Evolutionary conservation across 2,888 invertebrate species (phyloP).

Genomic region (Synanthedon myopaeformis): DNA sequence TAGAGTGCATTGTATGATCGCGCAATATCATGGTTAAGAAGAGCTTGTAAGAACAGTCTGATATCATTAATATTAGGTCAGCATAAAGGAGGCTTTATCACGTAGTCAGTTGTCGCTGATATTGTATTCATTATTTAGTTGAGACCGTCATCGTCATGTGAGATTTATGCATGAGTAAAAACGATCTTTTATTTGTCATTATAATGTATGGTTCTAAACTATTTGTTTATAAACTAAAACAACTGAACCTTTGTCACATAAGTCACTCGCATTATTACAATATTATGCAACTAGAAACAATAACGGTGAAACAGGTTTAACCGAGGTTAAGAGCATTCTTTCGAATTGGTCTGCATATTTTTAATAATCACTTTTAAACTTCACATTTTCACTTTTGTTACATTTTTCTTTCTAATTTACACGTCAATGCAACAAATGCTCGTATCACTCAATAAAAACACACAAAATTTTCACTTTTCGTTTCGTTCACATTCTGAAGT

Average conservation of each 20-base stretch:
- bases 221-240: too few species aligned
- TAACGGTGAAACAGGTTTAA: too few species aligned
- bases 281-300: too few species aligned
- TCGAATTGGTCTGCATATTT: too few species aligned
- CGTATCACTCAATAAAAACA: neutral
- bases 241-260: too few species aligned
- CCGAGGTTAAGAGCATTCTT: too few species aligned
- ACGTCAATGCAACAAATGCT: neutral
- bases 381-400: too few species aligned
- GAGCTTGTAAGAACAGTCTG: neutral
- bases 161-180: too few species aligned
- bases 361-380: too few species aligned
- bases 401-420: neutral
- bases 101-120: slow-evolving; percentile 2
- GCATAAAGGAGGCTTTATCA: slow-evolving; percentile 1
- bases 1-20: slow-evolving; percentile 1
- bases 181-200: too few species aligned
- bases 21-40: neutral
- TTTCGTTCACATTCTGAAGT: neutral
- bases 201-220: too few species aligned
- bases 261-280: too few species aligned
- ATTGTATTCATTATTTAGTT: neutral
- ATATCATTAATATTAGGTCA: neutral
- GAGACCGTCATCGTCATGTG: neutral
- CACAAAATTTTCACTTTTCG: neutral